These are phyloP conservation scores for Tetheella fluctuosa DNA, from an alignment of 2,888 invertebrate genomes.

Conservation along the genomic window DNA sequence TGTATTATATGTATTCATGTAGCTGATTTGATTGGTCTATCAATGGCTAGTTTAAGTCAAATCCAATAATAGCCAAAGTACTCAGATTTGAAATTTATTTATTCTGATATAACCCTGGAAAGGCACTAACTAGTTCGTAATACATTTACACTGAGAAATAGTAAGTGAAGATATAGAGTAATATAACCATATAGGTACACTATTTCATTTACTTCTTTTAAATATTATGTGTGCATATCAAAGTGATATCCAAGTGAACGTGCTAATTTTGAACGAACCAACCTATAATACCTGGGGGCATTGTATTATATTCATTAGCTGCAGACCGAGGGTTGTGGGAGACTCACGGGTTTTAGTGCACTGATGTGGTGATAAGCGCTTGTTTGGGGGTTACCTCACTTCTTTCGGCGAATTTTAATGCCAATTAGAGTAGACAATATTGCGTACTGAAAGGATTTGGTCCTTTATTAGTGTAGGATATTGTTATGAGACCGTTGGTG, in stretches of 20 bases:
- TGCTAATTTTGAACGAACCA: slow-evolving; percentile 33
- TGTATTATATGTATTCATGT: too few relatives aligned
- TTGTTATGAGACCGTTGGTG: slow-evolving; percentile 71
- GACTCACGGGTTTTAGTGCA: slow-evolving; percentile 47
- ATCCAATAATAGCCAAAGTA: too few relatives aligned
- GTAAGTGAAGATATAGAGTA: too few relatives aligned
- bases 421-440: slow-evolving; percentile 81
- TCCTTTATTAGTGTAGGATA: slow-evolving; percentile 80
- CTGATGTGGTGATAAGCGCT: slow-evolving; percentile 77
- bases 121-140: too few relatives aligned
- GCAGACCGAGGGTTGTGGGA: slow-evolving; percentile 42
- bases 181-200: too few relatives aligned
- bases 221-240: background rate
- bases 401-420: slow-evolving; percentile 74
- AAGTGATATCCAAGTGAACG: background rate
- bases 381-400: slow-evolving; percentile 76
- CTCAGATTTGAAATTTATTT: too few relatives aligned
- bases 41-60: too few relatives aligned
- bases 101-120: too few relatives aligned
- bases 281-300: slow-evolving; percentile 68
- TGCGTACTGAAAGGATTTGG: slow-evolving; percentile 73
- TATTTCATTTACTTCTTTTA: background rate
- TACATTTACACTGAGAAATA: too few relatives aligned
- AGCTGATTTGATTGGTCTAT: too few relatives aligned
- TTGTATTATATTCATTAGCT: slow-evolving; percentile 70